A percentile compares a stretch with the other conserved stretches of the same genome.
Conservation (phyloP, 2,888 invertebrate genomes). For the Heliconius ismenius region DNA sequence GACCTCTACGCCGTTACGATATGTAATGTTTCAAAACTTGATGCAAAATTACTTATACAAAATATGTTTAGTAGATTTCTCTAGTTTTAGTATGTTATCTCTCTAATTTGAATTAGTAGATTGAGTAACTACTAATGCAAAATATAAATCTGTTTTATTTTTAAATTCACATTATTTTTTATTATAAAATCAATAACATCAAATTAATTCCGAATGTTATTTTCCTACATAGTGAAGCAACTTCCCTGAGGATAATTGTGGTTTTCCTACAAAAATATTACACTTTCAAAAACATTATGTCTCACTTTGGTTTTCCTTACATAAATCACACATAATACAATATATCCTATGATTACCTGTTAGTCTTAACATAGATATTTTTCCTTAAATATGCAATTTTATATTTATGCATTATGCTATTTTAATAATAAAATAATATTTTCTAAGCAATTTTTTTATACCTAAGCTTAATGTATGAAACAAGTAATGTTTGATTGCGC, state of each 20-base stretch:
- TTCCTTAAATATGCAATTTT: neutral
- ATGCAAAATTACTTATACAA: too few relatives aligned
- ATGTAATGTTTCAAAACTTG: too few relatives aligned
- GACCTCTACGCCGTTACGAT: too few relatives aligned
- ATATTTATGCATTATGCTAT: neutral
- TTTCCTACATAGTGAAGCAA: slow-evolving; percentile 13
- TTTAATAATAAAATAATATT: neutral
- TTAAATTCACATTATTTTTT: neutral
- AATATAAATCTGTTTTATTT: neutral
- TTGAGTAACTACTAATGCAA: neutral
- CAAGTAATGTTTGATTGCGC: too few relatives aligned
- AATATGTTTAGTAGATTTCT: too few relatives aligned
- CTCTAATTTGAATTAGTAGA: too few relatives aligned
- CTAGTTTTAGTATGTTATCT: too few relatives aligned
- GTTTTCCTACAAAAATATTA: slow-evolving; percentile 37
- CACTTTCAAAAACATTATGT: neutral
- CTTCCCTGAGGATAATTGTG: slow-evolving; percentile 33
- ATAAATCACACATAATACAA: slow-evolving; percentile 4
- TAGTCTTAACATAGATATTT: neutral
- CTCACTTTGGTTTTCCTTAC: slow-evolving; percentile 10
- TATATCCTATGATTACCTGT: neutral
- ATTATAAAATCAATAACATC: neutral
- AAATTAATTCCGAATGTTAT: slow-evolving; percentile 17
- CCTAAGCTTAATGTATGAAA: neutral
- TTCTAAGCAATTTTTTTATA: neutral